Percentiles rank a stretch among this genome's conserved stretches.
Evolutionary conservation across 2,888 invertebrate genomes (phyloP).

Genomic region (Acrobeloides nanus): DNA sequence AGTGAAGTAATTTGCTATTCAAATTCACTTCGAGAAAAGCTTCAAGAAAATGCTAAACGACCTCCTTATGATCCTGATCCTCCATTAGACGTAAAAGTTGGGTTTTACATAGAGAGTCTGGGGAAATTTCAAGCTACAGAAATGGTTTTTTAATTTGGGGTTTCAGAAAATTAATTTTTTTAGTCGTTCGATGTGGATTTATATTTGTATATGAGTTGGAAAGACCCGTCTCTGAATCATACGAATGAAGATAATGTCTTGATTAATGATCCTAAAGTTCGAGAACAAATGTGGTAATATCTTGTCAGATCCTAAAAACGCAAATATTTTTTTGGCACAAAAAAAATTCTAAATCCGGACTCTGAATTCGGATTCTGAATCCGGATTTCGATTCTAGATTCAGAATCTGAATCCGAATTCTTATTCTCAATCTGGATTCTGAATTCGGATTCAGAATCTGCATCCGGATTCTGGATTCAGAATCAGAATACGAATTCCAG

Average conservation of each 20-base stretch:
- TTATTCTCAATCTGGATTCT: no score
- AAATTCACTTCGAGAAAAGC: constrained; percentile 7
- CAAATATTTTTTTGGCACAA: no score
- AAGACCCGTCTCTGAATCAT: constrained; percentile 27
- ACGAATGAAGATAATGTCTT: constrained; percentile 37
- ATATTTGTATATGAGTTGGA: constrained; percentile 32
- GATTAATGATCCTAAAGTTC: constrained; percentile 35
- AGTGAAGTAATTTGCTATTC: no score
- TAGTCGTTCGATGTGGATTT: constrained; percentile 49
- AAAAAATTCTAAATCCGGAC: no score
- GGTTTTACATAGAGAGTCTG: constrained; percentile 28
- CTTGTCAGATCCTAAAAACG: no score
- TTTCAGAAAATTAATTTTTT: constrained; percentile 8
- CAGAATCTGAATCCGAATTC: no score
- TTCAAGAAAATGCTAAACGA: constrained; percentile 15
- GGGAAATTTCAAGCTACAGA: constrained; percentile 23
- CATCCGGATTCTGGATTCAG: no score
- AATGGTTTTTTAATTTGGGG: constrained; percentile 13
- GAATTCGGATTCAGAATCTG: no score
- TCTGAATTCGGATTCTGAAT: no score
- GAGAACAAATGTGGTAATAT: constrained; percentile 42
- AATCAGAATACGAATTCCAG: no score
- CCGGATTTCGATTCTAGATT: no score
- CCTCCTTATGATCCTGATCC: constrained; percentile 14
- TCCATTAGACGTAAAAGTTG: constrained; percentile 25